Conservation (phyloP, 1,140 invertebrate genomes). For the Aphelenchoides fujianensis region DNA sequence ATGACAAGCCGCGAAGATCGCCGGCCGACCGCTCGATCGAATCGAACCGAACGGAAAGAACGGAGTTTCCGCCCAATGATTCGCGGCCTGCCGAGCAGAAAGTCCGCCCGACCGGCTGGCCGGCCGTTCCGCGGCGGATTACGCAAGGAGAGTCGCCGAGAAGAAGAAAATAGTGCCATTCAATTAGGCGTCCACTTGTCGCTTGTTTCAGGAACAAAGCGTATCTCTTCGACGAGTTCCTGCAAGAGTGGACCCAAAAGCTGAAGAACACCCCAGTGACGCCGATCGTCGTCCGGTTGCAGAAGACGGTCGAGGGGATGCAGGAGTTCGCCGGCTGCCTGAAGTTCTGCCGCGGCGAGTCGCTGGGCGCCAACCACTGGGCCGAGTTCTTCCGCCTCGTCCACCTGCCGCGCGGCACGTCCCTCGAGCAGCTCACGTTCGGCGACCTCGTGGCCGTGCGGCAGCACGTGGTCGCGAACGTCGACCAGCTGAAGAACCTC, state of each 20-base stretch:
- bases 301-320: conserved; percentile 72
- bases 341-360: conserved; percentile 75
- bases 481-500: conserved; percentile 75
- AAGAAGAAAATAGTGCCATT: too few species aligned
- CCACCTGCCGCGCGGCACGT: conserved; percentile 69
- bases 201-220: conserved; percentile 69
- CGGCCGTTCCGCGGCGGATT: too few species aligned
- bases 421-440: conserved; percentile 73
- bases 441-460: conserved; percentile 75
- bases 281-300: conserved; percentile 70
- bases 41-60: too few species aligned
- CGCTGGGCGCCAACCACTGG: conserved; percentile 92
- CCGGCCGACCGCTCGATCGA: too few species aligned
- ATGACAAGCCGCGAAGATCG: too few species aligned
- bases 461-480: conserved; percentile 71
- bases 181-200: too few species aligned
- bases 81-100: too few species aligned
- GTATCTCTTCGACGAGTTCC: conserved; percentile 76
- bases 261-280: conserved; percentile 66
- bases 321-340: conserved; percentile 68
- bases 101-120: too few species aligned
- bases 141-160: too few species aligned
- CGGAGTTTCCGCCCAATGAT: too few species aligned
- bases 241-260: conserved; percentile 71
- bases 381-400: conserved; percentile 79